Evolutionary conservation across 2,888 invertebrate species (phyloP), one percentile per base, ranked within the genome.

Genomic region (Meganola albula): DNA sequence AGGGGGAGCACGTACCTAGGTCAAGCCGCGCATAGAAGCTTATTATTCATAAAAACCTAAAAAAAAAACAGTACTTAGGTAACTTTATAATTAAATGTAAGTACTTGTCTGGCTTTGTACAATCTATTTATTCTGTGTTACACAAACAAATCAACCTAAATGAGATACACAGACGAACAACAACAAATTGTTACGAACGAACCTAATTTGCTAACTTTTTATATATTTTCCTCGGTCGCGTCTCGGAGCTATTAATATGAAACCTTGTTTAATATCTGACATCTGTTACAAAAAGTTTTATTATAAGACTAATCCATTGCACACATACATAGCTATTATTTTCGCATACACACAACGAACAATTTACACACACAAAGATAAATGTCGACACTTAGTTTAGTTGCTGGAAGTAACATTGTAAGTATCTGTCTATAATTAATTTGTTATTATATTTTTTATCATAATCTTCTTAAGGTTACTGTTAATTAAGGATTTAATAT

Each of bases 261-360:
- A 71, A 65, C 71, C 73, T 74, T 83, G 82, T 83, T 85, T 85
- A 85, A 85, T 85, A 85, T 84, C 77, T 79, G 83, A 83, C 84
- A 85, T 84, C 82, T 85, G 84, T 82, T 83, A 75, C 84, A 83
- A 84, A 85, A 85, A 85, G 84, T 85, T 85, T 85, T 85, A 85
- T 85, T 84, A 84, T 84, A 83, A 85, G 67, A 76, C 80, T 85
- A 84, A 85, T 85, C 84, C 82, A 79, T 83, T 82, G 84, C 83
- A 82, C 70, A 74, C 72, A 63, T 53, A 52, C 46, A 57, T 39
- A 47, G 33, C 46, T 42, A 53, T 51, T 39, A 42, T 53, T 57
- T 57, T 56, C 21, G 9, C 58, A 59, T 53, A 44, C 57, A 51
- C 55, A 45, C 49, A 60, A 54, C 40, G 44, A 60, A 54, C 34